Evolutionary conservation across 1,140 invertebrate genomes (phyloP).

Genomic region (Adoxophyes honmai): DNA sequence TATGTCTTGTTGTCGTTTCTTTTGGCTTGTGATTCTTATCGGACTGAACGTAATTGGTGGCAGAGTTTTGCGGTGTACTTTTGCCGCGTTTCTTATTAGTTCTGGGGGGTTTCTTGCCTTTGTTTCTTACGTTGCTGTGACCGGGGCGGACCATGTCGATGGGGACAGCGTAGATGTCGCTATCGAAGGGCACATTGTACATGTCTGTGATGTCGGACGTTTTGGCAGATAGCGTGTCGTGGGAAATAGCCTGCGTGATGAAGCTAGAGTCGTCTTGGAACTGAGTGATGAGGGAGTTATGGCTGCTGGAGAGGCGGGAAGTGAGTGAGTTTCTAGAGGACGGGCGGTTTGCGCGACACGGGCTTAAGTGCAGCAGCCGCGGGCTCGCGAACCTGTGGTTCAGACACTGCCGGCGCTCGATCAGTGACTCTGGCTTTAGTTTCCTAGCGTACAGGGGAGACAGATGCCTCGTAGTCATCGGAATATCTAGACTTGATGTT

Average conservation of each 20-base stretch:
- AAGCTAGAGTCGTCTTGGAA: conserved; percentile 90
- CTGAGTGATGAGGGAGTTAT: conserved; percentile 87
- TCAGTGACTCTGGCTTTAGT: conserved; percentile 54
- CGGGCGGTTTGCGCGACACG: conserved; percentile 79
- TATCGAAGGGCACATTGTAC: conserved; percentile 91
- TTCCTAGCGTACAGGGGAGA: conserved; percentile 61
- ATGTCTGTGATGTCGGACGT: conserved; percentile 87
- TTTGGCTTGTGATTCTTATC: conserved; percentile 72
- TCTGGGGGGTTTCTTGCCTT: conserved; percentile 72
- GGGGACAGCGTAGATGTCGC: conserved; percentile 90
- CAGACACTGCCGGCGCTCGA: conserved; percentile 59
- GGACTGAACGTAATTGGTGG: conserved; percentile 42
- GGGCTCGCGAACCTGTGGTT: conserved; percentile 80
- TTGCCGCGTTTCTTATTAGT: conserved; percentile 80
- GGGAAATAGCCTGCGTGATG: conserved; percentile 91
- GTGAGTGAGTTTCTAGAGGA: conserved; percentile 85
- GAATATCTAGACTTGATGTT: conserved; percentile 42
- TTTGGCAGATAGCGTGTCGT: conserved; percentile 83
- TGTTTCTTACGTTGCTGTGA: conserved; percentile 71
- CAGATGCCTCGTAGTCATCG: conserved; percentile 42
- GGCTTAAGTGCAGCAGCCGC: conserved; percentile 80
- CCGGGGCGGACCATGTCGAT: conserved; percentile 85
- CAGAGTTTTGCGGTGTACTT: conserved; percentile 71
- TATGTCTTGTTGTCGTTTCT: conserved; percentile 41
- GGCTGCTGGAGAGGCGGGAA: conserved; percentile 87